Percentiles rank a stretch among this genome's conserved stretches.
phyloP scores from a whole-genome alignment of 2,797 vertebrate genomes.

The Valencia hispanica region DNA sequence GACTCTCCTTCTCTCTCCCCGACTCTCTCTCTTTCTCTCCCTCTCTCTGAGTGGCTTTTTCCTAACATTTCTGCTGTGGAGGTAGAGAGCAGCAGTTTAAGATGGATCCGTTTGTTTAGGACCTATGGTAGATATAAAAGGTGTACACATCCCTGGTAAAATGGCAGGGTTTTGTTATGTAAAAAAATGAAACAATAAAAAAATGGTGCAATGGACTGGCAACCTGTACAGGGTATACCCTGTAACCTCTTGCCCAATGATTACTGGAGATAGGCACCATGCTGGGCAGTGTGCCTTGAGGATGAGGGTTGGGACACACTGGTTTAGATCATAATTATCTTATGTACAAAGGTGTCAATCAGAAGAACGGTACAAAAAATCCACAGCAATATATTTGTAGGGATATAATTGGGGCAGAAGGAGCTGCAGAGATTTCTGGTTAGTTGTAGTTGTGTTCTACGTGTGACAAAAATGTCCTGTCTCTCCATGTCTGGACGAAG shows the following conservation, averaged over 20 bases:
- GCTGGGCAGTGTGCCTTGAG: too few species aligned
- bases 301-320: too few species aligned
- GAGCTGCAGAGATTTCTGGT: not conserved
- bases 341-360: not conserved
- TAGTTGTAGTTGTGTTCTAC: not conserved
- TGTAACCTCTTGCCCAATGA: too few species aligned
- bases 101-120: slow-evolving; percentile 54
- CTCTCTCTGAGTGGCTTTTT: slow-evolving; percentile 23
- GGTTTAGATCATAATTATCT: not conserved
- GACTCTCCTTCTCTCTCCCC: slow-evolving; percentile 19
- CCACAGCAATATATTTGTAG: not conserved
- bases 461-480: not conserved
- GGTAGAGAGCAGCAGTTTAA: slow-evolving; percentile 10
- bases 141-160: not conserved
- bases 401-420: not conserved
- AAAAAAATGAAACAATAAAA: not conserved
- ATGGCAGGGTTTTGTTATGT: not conserved
- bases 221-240: too few species aligned
- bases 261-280: too few species aligned
- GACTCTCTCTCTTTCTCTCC: not conserved
- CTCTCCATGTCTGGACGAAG: not conserved
- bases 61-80: not conserved
- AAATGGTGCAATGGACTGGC: too few species aligned
- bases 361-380: not conserved
- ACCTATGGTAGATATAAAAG: slow-evolving; percentile 1